These are phyloP conservation scores for Apodemus agrarius DNA, from an alignment of 2,797 vertebrate genomes.

Conservation along the genomic window DNA sequence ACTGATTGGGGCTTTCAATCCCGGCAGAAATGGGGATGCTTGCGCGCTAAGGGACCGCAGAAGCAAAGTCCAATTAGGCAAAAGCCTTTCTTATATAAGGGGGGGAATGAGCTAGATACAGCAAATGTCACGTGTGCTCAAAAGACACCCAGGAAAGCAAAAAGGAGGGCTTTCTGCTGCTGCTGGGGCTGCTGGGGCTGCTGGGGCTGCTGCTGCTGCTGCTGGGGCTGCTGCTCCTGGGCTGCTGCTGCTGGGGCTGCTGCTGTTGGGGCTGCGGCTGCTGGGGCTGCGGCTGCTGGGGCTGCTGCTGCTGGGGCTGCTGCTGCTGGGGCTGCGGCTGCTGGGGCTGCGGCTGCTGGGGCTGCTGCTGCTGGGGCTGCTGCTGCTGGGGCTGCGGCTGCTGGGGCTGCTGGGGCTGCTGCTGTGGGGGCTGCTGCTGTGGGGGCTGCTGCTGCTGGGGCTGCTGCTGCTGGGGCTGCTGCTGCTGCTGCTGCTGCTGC, in stretches of 20 bases:
- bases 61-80: conserved; percentile 78
- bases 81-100: conserved; percentile 63
- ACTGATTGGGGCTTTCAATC: conserved; percentile 76
- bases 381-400: too few species aligned
- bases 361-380: too few species aligned
- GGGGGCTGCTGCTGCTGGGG: too few species aligned
- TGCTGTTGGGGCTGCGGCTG: too few species aligned
- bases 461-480: not conserved
- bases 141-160: not conserved
- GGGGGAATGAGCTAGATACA: conserved; percentile 56
- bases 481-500: not conserved
- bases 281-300: too few species aligned
- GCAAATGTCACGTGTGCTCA: not conserved
- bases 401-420: too few species aligned
- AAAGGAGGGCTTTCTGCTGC: not conserved
- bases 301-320: not conserved
- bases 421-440: not conserved
- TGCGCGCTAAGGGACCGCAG: conserved; percentile 70
- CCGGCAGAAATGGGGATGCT: conserved; percentile 64
- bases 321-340: too few species aligned
- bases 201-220: not conserved
- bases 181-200: not conserved
- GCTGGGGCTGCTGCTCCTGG: not conserved
- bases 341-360: too few species aligned
- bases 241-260: too few species aligned